A percentile compares a stretch with the other conserved stretches of the same genome.
Conservation (phyloP, 2,113 vertebrate genomes). For the Astatotilapia flaviijosephi region DNA sequence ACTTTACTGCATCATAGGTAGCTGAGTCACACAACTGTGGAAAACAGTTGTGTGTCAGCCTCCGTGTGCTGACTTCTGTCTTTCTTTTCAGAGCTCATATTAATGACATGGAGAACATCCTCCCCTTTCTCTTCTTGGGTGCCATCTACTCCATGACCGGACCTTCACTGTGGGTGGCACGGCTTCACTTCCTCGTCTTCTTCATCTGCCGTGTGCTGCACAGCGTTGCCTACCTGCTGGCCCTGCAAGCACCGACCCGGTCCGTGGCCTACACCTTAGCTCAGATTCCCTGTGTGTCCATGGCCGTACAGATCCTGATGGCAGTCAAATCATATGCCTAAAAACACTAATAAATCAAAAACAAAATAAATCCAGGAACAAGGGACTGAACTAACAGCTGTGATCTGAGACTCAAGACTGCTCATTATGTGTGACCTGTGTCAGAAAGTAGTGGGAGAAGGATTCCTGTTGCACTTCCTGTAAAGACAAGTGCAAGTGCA, state of each 20-base stretch:
- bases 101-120: slow-evolving; percentile 94
- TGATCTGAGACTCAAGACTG: neutral
- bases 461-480: neutral
- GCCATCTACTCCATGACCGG: slow-evolving; percentile 83
- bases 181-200: slow-evolving; percentile 84
- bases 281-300: slow-evolving; percentile 88
- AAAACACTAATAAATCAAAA: neutral
- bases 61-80: neutral
- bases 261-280: slow-evolving; percentile 82
- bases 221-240: slow-evolving; percentile 81
- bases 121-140: slow-evolving; percentile 92
- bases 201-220: slow-evolving; percentile 78
- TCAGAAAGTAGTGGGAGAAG: neutral
- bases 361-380: neutral
- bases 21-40: neutral
- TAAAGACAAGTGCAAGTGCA: slow-evolving; percentile 18
- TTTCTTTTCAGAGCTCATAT: slow-evolving; percentile 76
- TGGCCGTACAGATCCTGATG: slow-evolving; percentile 86
- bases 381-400: neutral
- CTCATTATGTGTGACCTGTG: neutral
- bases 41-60: neutral
- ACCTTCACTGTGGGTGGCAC: slow-evolving; percentile 75
- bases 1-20: neutral
- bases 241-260: slow-evolving; percentile 78
- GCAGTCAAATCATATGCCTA: slow-evolving; percentile 67